Conservation (phyloP, 2,888 invertebrate genomes). For the Alentia gelatinosa region DNA sequence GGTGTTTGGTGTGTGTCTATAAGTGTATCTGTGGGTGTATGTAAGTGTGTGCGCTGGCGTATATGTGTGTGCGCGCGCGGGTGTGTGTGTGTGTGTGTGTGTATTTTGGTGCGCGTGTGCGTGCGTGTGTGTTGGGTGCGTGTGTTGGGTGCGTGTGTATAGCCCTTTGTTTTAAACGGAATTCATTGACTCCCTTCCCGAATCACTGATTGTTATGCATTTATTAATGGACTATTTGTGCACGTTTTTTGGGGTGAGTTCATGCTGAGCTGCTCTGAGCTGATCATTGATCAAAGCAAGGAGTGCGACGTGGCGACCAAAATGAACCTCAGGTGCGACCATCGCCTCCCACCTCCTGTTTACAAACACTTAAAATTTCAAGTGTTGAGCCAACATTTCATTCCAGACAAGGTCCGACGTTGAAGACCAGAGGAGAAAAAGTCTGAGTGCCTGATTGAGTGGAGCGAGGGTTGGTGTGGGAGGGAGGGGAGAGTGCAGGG, state of each 20-base stretch:
- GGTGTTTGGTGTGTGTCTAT: too few species aligned
- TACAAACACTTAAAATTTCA: slow-evolving; percentile 22
- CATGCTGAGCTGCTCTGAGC: not conserved
- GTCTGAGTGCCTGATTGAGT: not conserved
- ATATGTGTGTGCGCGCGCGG: too few species aligned
- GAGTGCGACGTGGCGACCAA: not conserved
- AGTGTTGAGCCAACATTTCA: slow-evolving; percentile 37
- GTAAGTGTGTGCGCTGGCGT: too few species aligned
- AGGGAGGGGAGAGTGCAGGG: not conserved
- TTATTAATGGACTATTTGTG: slow-evolving; percentile 5
- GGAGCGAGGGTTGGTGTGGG: too few species aligned
- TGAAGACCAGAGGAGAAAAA: not conserved
- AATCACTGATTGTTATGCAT: not conserved
- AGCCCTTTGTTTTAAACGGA: not conserved
- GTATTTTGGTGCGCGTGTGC: too few species aligned
- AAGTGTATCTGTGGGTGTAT: too few species aligned
- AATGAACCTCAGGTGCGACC: not conserved
- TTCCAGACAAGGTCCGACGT: not conserved
- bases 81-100: too few species aligned
- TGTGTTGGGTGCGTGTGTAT: too few species aligned
- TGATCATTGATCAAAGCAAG: not conserved
- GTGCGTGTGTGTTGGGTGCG: not conserved
- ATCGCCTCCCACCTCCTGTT: not conserved
- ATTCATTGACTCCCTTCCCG: not conserved
- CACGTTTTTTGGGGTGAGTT: not conserved